Evolutionary conservation across 2,888 invertebrate species (phyloP).

Genomic region (Ophraella communa): DNA sequence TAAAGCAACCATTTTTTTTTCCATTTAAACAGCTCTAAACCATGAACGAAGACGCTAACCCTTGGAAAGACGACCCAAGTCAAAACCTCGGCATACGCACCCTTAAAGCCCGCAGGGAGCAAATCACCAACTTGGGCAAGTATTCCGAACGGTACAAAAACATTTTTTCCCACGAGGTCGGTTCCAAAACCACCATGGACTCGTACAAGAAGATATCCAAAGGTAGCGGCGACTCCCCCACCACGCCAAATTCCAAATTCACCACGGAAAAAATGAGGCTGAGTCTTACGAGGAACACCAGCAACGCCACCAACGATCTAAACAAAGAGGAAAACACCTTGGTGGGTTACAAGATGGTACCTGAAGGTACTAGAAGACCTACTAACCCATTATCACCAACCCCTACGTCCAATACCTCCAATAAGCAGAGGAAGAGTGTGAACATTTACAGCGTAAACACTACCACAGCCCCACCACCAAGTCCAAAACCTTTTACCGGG

Average conservation of each 20-base stretch:
- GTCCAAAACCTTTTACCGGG: conserved; percentile 13
- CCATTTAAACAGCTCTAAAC: conserved; percentile 46
- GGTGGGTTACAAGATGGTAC: conserved; percentile 63
- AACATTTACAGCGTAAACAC: conserved; percentile 51
- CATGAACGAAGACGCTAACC: conserved; percentile 41
- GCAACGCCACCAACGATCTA: conserved; percentile 56
- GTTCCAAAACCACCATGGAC: too few relatives aligned
- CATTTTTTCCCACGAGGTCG: conserved; percentile 49
- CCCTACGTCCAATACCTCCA: conserved; percentile 40
- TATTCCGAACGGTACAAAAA: conserved; percentile 57
- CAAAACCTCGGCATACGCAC: conserved; percentile 50
- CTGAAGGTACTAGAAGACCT: conserved; percentile 59
- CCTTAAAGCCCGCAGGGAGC: conserved; percentile 52
- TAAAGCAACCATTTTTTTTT: conserved; percentile 39
- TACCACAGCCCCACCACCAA: conserved; percentile 20
- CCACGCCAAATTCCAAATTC: conserved; percentile 40
- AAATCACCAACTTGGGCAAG: conserved; percentile 54
- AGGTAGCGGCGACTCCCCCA: conserved; percentile 49
- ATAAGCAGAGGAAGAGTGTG: conserved; percentile 48
- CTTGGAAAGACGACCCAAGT: conserved; percentile 36
- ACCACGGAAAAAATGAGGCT: conserved; percentile 44
- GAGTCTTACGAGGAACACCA: conserved; percentile 41
- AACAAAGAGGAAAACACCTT: conserved; percentile 60
- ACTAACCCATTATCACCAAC: conserved; percentile 42
- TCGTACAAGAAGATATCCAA: conserved; percentile 44